A percentile compares a stretch with the other conserved stretches of the same genome.
Conservation (phyloP, 2,888 invertebrate genomes). For the Abscondita cerata region DNA sequence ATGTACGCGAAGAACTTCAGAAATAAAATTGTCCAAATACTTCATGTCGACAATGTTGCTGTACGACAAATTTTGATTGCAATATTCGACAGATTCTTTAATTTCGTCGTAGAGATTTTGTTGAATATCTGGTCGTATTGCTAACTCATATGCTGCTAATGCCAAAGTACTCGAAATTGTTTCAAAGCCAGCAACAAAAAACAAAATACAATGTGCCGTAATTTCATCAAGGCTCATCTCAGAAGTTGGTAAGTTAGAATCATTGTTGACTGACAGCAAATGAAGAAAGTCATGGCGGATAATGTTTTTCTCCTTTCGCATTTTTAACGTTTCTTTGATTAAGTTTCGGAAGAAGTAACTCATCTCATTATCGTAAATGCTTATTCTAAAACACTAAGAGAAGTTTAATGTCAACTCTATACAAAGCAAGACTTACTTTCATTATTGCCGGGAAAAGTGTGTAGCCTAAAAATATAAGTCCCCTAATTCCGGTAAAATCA, state of each 20-base stretch:
- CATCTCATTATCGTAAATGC: too few relatives aligned
- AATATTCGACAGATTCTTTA: not conserved
- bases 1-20: slow-evolving; percentile 47
- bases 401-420: not conserved
- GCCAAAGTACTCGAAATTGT: not conserved
- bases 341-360: too few relatives aligned
- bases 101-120: not conserved
- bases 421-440: not conserved
- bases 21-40: not conserved
- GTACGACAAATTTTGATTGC: not conserved
- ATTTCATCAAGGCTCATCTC: not conserved
- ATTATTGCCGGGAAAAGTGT: not conserved
- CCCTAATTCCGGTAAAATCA: not conserved
- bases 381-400: too few relatives aligned
- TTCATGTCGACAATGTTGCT: not conserved
- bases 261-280: not conserved
- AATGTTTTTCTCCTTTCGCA: too few relatives aligned
- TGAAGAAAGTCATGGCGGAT: too few relatives aligned
- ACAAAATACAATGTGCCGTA: not conserved
- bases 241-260: not conserved
- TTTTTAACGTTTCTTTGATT: too few relatives aligned
- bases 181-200: not conserved
- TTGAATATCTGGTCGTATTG: not conserved
- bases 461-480: not conserved
- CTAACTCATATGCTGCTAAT: not conserved